Conservation (phyloP, 2,113 vertebrate species). For the Scatophagus argus region DNA sequence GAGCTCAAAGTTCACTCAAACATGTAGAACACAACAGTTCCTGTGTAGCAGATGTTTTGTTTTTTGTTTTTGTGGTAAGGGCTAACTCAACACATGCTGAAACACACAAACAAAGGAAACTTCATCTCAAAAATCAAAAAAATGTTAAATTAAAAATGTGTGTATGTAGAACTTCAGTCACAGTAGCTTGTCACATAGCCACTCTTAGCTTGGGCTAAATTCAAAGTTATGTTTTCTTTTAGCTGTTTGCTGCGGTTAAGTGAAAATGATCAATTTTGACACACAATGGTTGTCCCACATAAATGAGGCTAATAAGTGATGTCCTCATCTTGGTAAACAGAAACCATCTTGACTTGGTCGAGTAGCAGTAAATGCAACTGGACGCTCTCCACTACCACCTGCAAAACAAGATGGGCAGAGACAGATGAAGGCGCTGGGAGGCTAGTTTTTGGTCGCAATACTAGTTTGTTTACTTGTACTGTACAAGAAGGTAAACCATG, state of each 20-base stretch:
- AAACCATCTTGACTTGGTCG: not conserved
- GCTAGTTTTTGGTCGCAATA: not conserved
- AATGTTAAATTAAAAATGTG: no score
- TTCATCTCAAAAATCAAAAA: no score
- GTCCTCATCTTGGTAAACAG: not conserved
- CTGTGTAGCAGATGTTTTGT: not conserved
- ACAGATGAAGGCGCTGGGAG: not conserved
- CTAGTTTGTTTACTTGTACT: not conserved
- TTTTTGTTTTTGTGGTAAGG: not conserved
- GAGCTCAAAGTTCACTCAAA: not conserved
- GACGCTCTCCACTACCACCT: not conserved
- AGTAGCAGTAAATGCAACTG: not conserved
- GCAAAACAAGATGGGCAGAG: not conserved
- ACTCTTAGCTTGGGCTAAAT: no score
- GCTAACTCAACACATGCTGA: slow-evolving; percentile 1
- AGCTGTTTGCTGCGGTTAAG: not conserved
- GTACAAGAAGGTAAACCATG: not conserved
- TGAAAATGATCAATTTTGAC: not conserved
- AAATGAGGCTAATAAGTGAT: no score
- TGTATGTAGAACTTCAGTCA: no score
- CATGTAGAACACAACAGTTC: not conserved
- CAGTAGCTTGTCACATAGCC: no score
- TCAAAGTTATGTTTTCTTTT: not conserved
- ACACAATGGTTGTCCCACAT: not conserved
- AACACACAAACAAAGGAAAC: not conserved